Percentiles rank a stretch among this genome's conserved stretches.
Evolutionary conservation across 1,140 invertebrate genomes (phyloP).

Genomic region (Psix sp.): DNA sequence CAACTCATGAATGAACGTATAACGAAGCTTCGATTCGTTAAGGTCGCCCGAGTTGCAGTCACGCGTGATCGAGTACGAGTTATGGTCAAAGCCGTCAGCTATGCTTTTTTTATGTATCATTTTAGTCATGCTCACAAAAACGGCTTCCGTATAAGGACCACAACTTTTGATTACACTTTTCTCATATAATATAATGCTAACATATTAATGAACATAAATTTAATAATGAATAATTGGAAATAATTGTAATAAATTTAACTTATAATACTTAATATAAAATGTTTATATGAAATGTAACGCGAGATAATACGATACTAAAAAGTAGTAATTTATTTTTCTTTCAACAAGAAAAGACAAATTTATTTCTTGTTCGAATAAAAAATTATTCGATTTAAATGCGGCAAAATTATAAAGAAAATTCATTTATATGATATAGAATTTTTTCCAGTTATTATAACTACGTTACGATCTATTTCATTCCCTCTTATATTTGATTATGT

Average conservation of each 20-base stretch:
- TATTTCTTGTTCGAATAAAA: no score
- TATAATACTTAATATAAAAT: no score
- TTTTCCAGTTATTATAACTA: constrained; percentile 21
- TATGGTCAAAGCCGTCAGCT: constrained; percentile 25
- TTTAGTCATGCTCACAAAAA: constrained; percentile 11
- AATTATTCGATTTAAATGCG: no score
- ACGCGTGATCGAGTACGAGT: constrained; percentile 37
- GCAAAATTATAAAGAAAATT: no score
- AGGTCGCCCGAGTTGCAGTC: constrained; percentile 33
- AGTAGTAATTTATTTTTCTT: no score
- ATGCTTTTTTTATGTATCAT: constrained; percentile 15
- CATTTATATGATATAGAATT: constrained; percentile 19
- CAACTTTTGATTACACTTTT: neutral
- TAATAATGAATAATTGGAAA: no score
- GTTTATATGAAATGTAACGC: no score
- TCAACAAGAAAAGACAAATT: no score
- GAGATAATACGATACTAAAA: no score
- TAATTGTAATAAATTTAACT: no score
- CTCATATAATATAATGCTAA: no score
- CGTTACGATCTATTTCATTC: constrained; percentile 28
- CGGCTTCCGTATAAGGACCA: constrained; percentile 10
- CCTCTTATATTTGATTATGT: constrained; percentile 30
- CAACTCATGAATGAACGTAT: constrained; percentile 12
- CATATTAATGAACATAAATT: no score
- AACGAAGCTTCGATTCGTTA: constrained; percentile 15